phyloP scores from a whole-genome alignment of 2,888 invertebrate species.

The Heliconius cydno region DNA sequence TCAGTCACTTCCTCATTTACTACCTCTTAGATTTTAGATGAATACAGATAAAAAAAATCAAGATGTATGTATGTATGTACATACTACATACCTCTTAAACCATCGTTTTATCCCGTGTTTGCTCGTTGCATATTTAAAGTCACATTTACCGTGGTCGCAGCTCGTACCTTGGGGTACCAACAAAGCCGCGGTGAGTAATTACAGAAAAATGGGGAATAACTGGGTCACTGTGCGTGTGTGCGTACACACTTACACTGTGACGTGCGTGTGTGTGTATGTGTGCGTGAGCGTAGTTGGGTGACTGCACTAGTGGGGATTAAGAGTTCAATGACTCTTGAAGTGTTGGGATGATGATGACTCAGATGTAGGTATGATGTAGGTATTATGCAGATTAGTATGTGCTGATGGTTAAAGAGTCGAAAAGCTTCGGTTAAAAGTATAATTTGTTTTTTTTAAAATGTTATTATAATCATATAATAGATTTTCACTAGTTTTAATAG shows the following conservation, averaged over 20 bases:
- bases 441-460: background rate
- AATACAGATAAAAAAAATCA: background rate
- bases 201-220: conserved; percentile 80
- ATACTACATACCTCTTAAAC: conserved; percentile 1
- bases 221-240: conserved; percentile 73
- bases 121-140: conserved; percentile 37
- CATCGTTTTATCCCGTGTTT: conserved; percentile 25
- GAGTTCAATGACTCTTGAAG: conserved; percentile 48
- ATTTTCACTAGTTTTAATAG: no score
- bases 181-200: conserved; percentile 79
- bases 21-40: background rate
- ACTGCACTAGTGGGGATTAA: conserved; percentile 46
- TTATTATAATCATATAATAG: no score
- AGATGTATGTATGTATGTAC: background rate
- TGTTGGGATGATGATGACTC: conserved; percentile 45
- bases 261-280: conserved; percentile 63
- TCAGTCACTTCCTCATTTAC: no score
- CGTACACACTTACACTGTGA: conserved; percentile 16
- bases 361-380: conserved; percentile 25
- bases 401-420: background rate
- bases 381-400: conserved; percentile 10
- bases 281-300: conserved; percentile 52
- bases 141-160: conserved; percentile 46
- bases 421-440: background rate
- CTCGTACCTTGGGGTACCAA: conserved; percentile 57